Evolutionary conservation across 2,113 vertebrate genomes (phyloP), one percentile per base, ranked within the genome.

Genomic region (Columba livia): DNA sequence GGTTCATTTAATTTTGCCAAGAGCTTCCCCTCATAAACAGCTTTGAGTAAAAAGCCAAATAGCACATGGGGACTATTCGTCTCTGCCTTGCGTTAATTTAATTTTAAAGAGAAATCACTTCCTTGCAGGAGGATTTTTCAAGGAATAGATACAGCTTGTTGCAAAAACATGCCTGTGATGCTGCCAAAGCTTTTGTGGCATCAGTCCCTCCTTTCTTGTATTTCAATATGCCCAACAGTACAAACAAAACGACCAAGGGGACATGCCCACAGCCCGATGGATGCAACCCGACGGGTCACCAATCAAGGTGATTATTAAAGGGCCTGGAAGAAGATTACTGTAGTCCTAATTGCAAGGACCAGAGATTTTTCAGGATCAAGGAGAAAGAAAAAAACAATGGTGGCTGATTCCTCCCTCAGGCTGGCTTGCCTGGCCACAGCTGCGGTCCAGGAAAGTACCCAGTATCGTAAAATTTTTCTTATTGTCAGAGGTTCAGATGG

Each of bases 21-120:
- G 80, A 93, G 84, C 65, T 79, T 72, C 77, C 32, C 87, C 89
- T 96, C 89, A 85, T 79, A 95, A 97, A 88, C 90, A 91, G 69
- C 81, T 92, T 64, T 73, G 94, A 94, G 88, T 70, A 82, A 96
- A 90, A 74, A 69, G 81, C 60, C 82, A 95, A 88, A 53, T 44
- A 79, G 89, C 84, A 89, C 10, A 12, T 11, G 51, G 87, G 83
- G 89, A 93, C 85, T 82, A 92, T 87, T 95, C 48, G 87, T 80
- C 87, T 93, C 73, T 93, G 90, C 90, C 79, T 88, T 75, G 74
- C 47, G 64, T 95, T 81, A 78, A 95, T 92, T 84, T 96, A 81
- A 91, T 95, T 95, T 96, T 94, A 85, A 83, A 94, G 71, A 71
- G 90, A 92, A 96, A 88, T 67, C 67, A 50, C 56, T 83, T 96